Evolutionary conservation across 2,797 vertebrate genomes (phyloP).

Genomic region (Enteromius argenteus): DNA sequence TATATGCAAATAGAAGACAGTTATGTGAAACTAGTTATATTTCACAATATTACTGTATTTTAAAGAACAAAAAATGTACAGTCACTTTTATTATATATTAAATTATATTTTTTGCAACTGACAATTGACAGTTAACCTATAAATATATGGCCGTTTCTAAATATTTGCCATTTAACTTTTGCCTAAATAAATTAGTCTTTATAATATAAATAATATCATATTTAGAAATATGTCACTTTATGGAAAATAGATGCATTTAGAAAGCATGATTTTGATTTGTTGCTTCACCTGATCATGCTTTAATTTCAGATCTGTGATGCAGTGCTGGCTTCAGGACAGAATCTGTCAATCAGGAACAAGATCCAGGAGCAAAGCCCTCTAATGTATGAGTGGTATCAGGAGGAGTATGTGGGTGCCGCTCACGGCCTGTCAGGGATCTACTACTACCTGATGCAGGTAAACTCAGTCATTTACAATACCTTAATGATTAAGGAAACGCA

Average conservation of each 20-base stretch:
- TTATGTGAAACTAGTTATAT: background rate
- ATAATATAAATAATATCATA: background rate
- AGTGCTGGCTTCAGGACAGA: conserved; percentile 87
- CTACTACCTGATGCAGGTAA: conserved; percentile 96
- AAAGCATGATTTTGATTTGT: background rate
- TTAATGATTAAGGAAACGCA: background rate
- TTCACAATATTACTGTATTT: background rate
- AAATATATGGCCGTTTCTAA: background rate
- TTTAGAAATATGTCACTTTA: background rate
- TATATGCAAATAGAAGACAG: background rate
- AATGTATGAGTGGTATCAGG: conserved; percentile 98
- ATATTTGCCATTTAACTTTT: too few relatives aligned
- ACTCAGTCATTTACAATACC: background rate
- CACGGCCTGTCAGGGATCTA: conserved; percentile 96
- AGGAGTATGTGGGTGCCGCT: conserved; percentile 93
- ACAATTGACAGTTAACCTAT: background rate
- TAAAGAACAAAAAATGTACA: background rate
- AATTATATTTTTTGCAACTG: background rate
- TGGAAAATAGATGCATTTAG: background rate
- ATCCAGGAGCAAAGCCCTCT: conserved; percentile 87
- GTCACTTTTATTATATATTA: background rate
- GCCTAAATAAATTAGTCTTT: background rate
- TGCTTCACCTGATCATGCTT: background rate
- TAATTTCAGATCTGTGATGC: conserved; percentile 84
- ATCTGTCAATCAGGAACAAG: conserved; percentile 82